A percentile compares a stretch with the other conserved stretches of the same genome.
phyloP scores from a whole-genome alignment of 2,888 invertebrate species.

The Agrochola circellaris region DNA sequence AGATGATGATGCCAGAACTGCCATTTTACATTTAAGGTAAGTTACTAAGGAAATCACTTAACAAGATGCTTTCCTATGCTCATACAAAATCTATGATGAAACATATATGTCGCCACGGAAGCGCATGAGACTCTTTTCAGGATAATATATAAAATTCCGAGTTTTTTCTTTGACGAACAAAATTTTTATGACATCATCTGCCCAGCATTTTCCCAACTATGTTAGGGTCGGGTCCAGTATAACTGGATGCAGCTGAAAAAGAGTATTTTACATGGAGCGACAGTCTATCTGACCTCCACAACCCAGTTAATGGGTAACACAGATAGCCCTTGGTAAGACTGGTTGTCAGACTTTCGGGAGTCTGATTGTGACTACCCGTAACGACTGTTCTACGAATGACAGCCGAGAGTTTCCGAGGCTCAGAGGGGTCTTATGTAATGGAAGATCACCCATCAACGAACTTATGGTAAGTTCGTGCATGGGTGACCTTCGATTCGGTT shows the following conservation, averaged over 20 bases:
- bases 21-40: not conserved
- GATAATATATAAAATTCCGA: not conserved
- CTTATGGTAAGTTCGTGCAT: too few relatives aligned
- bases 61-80: constrained; percentile 12
- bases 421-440: not conserved
- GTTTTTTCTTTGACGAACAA: constrained; percentile 13
- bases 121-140: not conserved
- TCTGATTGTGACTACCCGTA: not conserved
- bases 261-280: not conserved
- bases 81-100: constrained; percentile 6
- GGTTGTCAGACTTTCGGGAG: not conserved
- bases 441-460: not conserved
- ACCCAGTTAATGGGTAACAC: not conserved
- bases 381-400: not conserved
- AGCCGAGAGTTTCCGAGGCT: not conserved
- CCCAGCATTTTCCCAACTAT: not conserved
- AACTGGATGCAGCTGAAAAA: not conserved
- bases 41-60: constrained; percentile 18
- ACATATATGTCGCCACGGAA: constrained; percentile 4
- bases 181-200: constrained; percentile 17
- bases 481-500: not conserved
- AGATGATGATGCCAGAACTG: not conserved
- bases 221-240: not conserved
- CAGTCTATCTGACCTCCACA: not conserved
- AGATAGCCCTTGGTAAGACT: not conserved